Base-by-base conservation (phyloP, 2,113 vertebrate genomes). In the Nannospalax galili region DNA sequence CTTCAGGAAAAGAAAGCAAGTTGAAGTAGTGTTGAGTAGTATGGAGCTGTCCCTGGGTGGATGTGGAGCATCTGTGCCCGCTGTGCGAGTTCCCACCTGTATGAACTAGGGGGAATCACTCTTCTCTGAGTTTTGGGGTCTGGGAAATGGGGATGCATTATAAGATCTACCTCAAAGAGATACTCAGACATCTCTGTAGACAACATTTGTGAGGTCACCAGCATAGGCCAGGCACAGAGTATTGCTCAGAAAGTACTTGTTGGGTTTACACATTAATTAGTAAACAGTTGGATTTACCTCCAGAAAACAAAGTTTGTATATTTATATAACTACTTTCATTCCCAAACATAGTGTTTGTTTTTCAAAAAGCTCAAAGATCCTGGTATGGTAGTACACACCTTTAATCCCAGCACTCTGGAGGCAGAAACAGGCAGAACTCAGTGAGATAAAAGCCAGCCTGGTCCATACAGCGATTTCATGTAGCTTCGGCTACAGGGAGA, bases 281-380 rank as follows among this genome's bases (percentile, higher is more conserved):
- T 24, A 96, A 95, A 72, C 52, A 81, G 1, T 58, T 94, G 70
- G n/a, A 84, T 75, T 89, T 84, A 42, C 80, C 30, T 3, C 40
- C 37, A 82, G 69, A 78, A 92, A 91, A 86, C 28, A 84, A 93
- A 72, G 16, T 90, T 40, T 30, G 0, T 85, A 3, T 86, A 30
- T 67, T 91, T 75, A 58, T 45, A 92, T 20, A 81, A 52, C 1
- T 1, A 3, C 7, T 94, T 94, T 84, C 87, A 84, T 37, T 88
- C 67, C 10, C 84, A 92, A 80, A 37, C n/a, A 17, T 72, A 85
- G 37, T n/a, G 30, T 92, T 11, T 37, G 32, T 60, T 85, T 95
- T 67, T 92, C 42, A 78, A 45, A 78, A 62, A 81, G 24, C 11
- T 80, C 60, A 62, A 62, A 52, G 48, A 52, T 6, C 48, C 48